A percentile compares a stretch with the other conserved stretches of the same genome.
Conservation (phyloP, 1,140 invertebrate species). For the Metaphire vulgaris region DNA sequence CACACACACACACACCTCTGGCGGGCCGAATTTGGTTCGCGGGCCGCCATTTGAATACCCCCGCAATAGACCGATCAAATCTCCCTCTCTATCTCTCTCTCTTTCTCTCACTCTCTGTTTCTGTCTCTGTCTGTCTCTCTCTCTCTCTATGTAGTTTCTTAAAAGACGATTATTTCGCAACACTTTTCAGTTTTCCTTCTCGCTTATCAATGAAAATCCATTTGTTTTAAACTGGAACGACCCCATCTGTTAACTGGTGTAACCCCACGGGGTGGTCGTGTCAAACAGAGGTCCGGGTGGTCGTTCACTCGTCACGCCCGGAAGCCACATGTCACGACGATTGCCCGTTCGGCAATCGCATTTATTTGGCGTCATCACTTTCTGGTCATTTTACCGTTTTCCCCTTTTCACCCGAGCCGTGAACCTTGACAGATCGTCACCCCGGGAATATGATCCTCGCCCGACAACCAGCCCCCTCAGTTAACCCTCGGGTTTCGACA, state of each 20-base stretch:
- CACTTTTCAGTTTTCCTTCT: too few species aligned
- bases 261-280: background rate
- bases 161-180: too few species aligned
- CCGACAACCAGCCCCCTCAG: background rate
- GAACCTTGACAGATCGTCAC: background rate
- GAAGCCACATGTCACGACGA: background rate
- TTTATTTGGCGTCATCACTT: background rate
- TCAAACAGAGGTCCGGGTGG: background rate
- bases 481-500: background rate
- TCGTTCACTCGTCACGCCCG: background rate
- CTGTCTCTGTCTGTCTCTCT: too few species aligned
- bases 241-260: background rate
- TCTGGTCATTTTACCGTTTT: background rate
- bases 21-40: too few species aligned
- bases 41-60: too few species aligned
- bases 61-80: too few species aligned
- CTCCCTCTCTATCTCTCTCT: too few species aligned
- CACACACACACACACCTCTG: too few species aligned
- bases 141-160: background rate
- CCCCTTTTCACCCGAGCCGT: background rate
- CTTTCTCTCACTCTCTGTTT: too few species aligned
- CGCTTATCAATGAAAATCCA: too few species aligned
- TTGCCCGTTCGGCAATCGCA: background rate
- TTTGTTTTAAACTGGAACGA: background rate
- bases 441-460: slow-evolving; percentile 1